A percentile compares a stretch with the other conserved stretches of the same genome.
These are phyloP conservation scores for Whitmania pigra DNA, from an alignment of 1,140 invertebrate species.

Conservation along the genomic window DNA sequence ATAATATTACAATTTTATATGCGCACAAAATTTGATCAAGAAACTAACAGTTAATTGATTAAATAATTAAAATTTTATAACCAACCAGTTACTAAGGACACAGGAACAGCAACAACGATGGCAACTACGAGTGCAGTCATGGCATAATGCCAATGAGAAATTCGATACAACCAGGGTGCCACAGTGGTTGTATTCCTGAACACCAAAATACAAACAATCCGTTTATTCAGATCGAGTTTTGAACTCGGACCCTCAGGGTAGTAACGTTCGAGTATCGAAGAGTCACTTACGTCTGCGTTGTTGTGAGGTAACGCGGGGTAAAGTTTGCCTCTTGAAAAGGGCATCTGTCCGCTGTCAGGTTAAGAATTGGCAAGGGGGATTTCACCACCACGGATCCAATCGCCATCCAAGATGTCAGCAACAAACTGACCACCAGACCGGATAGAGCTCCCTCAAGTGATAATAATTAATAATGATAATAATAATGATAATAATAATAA, in stretches of 20 bases:
- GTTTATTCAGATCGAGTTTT: no score
- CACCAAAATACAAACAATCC: no score
- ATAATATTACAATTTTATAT: no score
- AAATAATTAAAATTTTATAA: background rate
- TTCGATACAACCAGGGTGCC: background rate
- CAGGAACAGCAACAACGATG: background rate
- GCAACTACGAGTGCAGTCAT: slow-evolving; percentile 3
- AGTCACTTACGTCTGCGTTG: no score
- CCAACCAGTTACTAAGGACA: slow-evolving; percentile 4
- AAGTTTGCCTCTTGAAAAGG: background rate
- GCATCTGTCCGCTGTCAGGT: slow-evolving; percentile 1
- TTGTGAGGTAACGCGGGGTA: background rate
- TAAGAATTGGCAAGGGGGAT: background rate
- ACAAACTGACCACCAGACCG: slow-evolving; percentile 29
- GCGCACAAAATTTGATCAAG: no score
- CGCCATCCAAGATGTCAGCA: slow-evolving; percentile 30
- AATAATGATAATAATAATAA: no score
- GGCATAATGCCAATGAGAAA: slow-evolving; percentile 1
- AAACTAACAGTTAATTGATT: no score
- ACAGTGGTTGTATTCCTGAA: background rate
- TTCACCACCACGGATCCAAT: slow-evolving; percentile 29
- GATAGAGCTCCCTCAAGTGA: slow-evolving; percentile 31
- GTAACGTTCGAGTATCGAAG: no score
- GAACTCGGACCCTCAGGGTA: no score
- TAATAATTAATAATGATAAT: background rate